Evolutionary conservation across 1,140 invertebrate genomes (phyloP).

Genomic region (Cyclargus thomasi): DNA sequence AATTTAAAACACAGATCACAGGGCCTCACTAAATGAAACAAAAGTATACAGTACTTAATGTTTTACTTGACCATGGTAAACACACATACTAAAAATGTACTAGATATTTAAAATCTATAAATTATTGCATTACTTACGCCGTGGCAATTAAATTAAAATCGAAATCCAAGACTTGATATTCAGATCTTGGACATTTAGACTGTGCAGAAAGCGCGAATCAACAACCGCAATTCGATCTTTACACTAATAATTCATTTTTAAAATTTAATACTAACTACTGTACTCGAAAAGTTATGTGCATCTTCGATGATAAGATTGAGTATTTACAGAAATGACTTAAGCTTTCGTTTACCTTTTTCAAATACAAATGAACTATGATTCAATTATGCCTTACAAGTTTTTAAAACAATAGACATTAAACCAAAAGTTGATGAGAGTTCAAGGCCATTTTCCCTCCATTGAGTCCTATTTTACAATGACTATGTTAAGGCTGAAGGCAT

Average conservation of each 20-base stretch:
- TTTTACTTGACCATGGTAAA: slow-evolving; percentile 2
- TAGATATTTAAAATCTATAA: not conserved
- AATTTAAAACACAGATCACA: no score
- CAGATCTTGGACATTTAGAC: no score
- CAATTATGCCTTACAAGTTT: not conserved
- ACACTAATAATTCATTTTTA: not conserved
- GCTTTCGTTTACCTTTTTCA: not conserved
- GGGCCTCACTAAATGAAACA: no score
- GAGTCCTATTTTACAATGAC: no score
- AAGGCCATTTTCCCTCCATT: no score
- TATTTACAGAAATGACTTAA: not conserved
- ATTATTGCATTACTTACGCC: slow-evolving; percentile 2
- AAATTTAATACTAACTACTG: not conserved
- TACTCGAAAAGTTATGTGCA: not conserved
- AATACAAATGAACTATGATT: not conserved
- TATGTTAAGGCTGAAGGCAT: no score
- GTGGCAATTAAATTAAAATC: no score
- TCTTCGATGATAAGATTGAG: not conserved
- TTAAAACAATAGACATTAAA: not conserved
- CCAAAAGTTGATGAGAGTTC: no score
- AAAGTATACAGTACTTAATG: not conserved
- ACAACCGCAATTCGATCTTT: not conserved
- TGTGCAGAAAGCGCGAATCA: no score
- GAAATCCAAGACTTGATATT: no score
- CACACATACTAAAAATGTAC: not conserved